phyloP scores from a whole-genome alignment of 2,113 vertebrate genomes.

The Larimichthys crocea region DNA sequence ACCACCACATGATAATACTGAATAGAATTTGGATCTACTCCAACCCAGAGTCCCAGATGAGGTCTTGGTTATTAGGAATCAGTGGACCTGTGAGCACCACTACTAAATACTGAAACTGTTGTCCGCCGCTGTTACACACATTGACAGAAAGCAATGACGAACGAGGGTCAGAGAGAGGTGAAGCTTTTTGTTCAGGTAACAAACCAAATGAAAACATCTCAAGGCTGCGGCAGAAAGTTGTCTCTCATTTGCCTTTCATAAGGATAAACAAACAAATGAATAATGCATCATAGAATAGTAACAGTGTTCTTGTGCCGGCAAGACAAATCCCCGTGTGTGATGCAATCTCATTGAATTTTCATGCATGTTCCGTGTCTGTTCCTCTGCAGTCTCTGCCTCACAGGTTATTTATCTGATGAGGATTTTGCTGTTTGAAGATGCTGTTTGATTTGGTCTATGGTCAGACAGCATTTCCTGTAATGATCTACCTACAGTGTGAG shows the following conservation, averaged over 20 bases:
- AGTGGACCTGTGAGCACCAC: background rate
- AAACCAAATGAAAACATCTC: conserved; percentile 4
- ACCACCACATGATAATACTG: background rate
- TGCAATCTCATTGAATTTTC: conserved; percentile 52
- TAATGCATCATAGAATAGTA: conserved; percentile 17
- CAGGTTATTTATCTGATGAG: conserved; percentile 13
- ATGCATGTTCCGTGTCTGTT: conserved; percentile 38
- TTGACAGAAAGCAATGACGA: no score
- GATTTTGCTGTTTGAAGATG: conserved; percentile 16
- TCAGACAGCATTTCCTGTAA: background rate
- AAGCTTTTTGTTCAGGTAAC: background rate
- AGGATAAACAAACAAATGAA: conserved; percentile 60
- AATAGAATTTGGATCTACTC: background rate
- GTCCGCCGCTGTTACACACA: background rate
- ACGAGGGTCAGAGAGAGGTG: background rate
- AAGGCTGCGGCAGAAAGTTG: background rate
- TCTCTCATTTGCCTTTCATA: conserved; percentile 57
- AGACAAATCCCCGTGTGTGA: conserved; percentile 56
- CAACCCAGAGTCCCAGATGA: no score
- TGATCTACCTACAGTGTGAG: background rate
- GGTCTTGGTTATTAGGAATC: background rate
- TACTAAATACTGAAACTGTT: background rate
- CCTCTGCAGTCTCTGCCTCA: conserved; percentile 11
- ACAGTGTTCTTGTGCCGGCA: conserved; percentile 19
- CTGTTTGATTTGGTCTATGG: conserved; percentile 10